These are phyloP conservation scores for Masticophis lateralis DNA, from an alignment of 2,797 vertebrate genomes.

Conservation along the genomic window DNA sequence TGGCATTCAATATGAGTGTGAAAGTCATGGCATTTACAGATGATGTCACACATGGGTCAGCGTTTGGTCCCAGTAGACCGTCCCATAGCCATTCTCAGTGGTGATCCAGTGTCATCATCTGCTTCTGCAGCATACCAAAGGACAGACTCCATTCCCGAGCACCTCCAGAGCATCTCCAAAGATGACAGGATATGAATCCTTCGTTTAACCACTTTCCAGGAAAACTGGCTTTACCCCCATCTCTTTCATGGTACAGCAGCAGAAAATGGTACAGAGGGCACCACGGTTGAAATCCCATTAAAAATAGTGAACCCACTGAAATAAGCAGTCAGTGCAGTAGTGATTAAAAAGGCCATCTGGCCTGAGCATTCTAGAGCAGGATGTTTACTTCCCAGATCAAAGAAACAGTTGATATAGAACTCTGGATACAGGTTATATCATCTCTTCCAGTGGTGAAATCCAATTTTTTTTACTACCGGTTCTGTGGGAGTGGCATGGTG, in stretches of 20 bases:
- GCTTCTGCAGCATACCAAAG: background rate
- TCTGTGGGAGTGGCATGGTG: no score
- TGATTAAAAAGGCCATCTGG: background rate
- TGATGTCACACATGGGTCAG: background rate
- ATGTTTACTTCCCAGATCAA: background rate
- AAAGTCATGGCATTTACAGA: background rate
- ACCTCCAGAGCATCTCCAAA: background rate
- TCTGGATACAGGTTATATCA: accelerated
- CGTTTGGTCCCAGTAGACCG: background rate
- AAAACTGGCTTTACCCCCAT: background rate
- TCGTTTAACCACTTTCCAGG: background rate
- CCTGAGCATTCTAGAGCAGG: background rate
- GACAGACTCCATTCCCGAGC: background rate
- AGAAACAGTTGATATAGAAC: background rate
- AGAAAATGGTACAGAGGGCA: background rate
- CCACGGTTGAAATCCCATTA: background rate
- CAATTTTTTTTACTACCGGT: no score
- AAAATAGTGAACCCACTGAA: background rate
- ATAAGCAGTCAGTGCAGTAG: background rate
- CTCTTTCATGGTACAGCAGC: accelerated
- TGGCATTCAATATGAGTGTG: background rate
- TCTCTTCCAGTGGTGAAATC: no score
- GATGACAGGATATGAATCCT: background rate
- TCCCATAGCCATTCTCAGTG: background rate
- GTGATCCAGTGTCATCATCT: background rate